Evolutionary conservation across 2,113 vertebrate genomes (phyloP).

Genomic region (Sitta europaea): DNA sequence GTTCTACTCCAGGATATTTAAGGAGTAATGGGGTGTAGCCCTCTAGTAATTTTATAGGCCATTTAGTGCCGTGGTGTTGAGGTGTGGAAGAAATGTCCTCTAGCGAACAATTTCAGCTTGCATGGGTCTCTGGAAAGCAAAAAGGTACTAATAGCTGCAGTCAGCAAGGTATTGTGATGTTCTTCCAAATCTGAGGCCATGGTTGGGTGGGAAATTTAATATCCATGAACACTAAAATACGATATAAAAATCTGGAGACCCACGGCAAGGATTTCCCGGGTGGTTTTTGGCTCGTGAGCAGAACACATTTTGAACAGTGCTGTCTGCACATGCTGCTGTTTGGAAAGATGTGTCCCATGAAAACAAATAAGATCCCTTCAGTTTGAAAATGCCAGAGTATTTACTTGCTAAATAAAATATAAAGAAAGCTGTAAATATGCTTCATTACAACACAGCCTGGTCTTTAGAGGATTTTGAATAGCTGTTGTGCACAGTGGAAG

Average conservation of each 20-base stretch:
- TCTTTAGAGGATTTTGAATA: conserved; percentile 48
- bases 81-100: neutral
- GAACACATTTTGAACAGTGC: neutral
- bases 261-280: neutral
- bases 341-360: neutral
- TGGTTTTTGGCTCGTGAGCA: neutral
- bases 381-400: conserved; percentile 37
- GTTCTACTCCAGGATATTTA: neutral
- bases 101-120: neutral
- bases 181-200: neutral
- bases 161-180: neutral
- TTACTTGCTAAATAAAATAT: conserved; percentile 47
- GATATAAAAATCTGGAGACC: neutral
- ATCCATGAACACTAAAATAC: neutral
- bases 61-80: conserved; percentile 4
- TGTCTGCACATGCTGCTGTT: neutral
- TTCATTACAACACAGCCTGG: conserved; percentile 52
- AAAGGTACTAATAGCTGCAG: neutral
- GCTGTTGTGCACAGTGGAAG: conserved; percentile 46
- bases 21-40: neutral
- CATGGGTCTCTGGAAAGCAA: neutral
- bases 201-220: conserved; percentile 1
- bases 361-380: conserved; percentile 5
- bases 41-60: conserved; percentile 14
- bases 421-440: conserved; percentile 61